phyloP scores from a whole-genome alignment of 1,140 invertebrate genomes.

The Drosophila virilis region DNA sequence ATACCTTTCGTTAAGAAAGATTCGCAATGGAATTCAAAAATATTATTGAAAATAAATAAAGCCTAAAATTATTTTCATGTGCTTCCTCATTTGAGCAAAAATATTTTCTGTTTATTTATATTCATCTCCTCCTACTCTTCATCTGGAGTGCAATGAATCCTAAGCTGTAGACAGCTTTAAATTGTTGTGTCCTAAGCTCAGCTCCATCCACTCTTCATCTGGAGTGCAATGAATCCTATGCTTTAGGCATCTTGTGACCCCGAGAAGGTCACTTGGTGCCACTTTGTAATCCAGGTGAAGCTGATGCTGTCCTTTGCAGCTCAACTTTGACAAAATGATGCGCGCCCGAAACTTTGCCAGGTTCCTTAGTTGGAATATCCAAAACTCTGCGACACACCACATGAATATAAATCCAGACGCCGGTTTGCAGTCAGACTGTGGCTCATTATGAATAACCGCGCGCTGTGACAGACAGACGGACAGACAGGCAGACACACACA shows the following conservation, averaged over 20 bases:
- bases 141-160: too few species aligned
- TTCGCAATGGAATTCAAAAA: too few species aligned
- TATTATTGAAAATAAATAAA: too few species aligned
- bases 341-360: slow-evolving; percentile 7
- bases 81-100: too few species aligned
- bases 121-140: too few species aligned
- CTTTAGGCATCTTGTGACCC: not conserved
- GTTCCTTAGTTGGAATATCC: slow-evolving; percentile 27
- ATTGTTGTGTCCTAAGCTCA: not conserved
- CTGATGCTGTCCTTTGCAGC: slow-evolving; percentile 35
- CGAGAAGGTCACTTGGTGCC: not conserved
- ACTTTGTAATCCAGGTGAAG: not conserved
- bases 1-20: too few species aligned
- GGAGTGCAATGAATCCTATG: not conserved
- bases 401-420: slow-evolving; percentile 67
- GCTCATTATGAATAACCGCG: slow-evolving; percentile 55
- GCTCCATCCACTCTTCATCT: not conserved
- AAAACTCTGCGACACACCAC: slow-evolving; percentile 24
- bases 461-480: slow-evolving; percentile 17
- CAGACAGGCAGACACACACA: not conserved
- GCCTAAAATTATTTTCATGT: too few species aligned
- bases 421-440: slow-evolving; percentile 9
- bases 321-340: slow-evolving; percentile 33
- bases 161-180: not conserved
- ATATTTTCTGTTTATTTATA: too few species aligned